Evolutionary conservation across 1,140 invertebrate genomes (phyloP).

Genomic region (Apolygus lucorum): DNA sequence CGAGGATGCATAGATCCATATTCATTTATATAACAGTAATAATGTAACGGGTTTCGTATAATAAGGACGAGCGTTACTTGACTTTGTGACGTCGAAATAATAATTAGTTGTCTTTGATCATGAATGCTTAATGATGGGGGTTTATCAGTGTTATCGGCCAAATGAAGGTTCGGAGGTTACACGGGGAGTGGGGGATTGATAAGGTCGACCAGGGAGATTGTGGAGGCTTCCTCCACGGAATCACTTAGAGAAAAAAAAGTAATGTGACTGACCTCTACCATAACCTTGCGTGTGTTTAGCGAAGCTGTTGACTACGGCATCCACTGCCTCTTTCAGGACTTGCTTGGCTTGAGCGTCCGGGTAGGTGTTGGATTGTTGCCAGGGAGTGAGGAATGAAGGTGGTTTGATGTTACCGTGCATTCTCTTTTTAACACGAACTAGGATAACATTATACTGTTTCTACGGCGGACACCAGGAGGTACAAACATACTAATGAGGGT

Average conservation of each 20-base stretch:
- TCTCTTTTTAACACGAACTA: not conserved
- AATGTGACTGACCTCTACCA: constrained; percentile 51
- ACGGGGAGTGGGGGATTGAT: constrained; percentile 15
- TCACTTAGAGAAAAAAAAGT: not conserved
- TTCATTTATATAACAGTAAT: no score
- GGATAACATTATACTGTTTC: not conserved
- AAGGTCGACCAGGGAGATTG: no score
- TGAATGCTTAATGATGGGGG: no score
- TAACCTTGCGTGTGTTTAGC: constrained; percentile 68
- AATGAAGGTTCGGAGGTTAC: constrained; percentile 8
- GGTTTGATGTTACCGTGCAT: constrained; percentile 32
- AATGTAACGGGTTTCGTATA: no score
- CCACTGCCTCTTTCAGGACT: constrained; percentile 64
- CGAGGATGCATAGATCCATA: no score
- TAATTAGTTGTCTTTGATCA: no score
- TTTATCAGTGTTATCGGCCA: not conserved
- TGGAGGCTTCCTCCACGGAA: no score
- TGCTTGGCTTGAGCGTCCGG: constrained; percentile 58
- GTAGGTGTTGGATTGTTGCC: constrained; percentile 35
- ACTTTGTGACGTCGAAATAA: no score
- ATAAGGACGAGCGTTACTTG: no score
- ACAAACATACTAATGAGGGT: not conserved
- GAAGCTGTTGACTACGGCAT: constrained; percentile 69
- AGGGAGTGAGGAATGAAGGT: constrained; percentile 25
- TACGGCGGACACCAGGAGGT: not conserved